A percentile compares a stretch with the other conserved stretches of the same genome.
phyloP scores from a whole-genome alignment of 2,888 invertebrate species.

The Xanthia togata region DNA sequence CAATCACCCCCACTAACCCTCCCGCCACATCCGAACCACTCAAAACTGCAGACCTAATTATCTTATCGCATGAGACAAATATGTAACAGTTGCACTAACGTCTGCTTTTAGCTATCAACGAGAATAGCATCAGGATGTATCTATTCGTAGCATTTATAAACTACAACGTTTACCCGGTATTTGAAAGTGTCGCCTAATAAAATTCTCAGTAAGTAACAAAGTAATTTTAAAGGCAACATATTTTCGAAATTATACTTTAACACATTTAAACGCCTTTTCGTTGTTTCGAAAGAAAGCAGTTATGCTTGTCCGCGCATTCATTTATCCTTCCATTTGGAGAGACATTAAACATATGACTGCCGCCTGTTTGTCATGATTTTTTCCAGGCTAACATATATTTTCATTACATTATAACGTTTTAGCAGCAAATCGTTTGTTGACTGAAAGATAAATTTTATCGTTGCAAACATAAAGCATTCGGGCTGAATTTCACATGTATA shows the following conservation, averaged over 20 bases:
- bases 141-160: conserved; percentile 33
- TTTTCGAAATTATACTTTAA: conserved; percentile 54
- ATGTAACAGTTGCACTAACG: conserved; percentile 73
- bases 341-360: conserved; percentile 61
- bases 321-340: conserved; percentile 64
- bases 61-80: conserved; percentile 78
- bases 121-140: conserved; percentile 41
- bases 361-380: conserved; percentile 68
- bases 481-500: conserved; percentile 43
- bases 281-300: conserved; percentile 65
- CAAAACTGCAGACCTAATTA: conserved; percentile 80
- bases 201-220: conserved; percentile 22
- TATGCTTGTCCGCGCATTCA: conserved; percentile 59
- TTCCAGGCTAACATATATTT: conserved; percentile 73
- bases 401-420: conserved; percentile 68
- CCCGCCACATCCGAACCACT: conserved; percentile 78
- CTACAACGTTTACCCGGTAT: conserved; percentile 1
- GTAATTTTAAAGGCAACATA: conserved; percentile 31
- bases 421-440: conserved; percentile 62
- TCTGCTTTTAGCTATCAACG: conserved; percentile 60
- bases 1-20: conserved; percentile 77
- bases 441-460: conserved; percentile 37
- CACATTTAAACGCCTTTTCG: conserved; percentile 51
- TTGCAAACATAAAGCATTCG: conserved; percentile 18
- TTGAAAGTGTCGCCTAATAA: not conserved